Percentiles rank a stretch among this genome's conserved stretches.
These are phyloP conservation scores for Stomatorhinus ivindoensis DNA, from an alignment of 2,113 vertebrate species.

Conservation along the genomic window DNA sequence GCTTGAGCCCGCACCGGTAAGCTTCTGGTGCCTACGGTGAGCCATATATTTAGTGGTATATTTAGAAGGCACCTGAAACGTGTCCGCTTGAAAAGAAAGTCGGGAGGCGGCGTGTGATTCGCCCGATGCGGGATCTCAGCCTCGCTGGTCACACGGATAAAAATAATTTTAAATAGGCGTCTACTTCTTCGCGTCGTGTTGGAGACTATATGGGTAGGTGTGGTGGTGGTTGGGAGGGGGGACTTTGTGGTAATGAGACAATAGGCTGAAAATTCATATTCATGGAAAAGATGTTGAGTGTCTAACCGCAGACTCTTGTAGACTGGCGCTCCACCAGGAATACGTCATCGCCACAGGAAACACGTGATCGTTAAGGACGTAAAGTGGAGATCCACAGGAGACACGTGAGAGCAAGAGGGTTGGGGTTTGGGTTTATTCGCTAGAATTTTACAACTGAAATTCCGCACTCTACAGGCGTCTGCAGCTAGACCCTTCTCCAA, in stretches of 20 bases:
- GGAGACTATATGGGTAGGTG: neutral
- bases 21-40: neutral
- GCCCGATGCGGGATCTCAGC: neutral
- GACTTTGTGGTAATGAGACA: neutral
- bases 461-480: too few species aligned
- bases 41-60: slow-evolving; percentile 2
- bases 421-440: too few species aligned
- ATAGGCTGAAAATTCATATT: neutral
- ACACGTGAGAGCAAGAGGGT: too few species aligned
- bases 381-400: too few species aligned
- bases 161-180: neutral
- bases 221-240: neutral
- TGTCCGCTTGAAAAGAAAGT: neutral
- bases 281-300: neutral
- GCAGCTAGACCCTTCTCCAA: neutral
- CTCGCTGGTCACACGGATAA: neutral
- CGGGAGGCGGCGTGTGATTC: neutral
- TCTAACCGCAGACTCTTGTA: neutral
- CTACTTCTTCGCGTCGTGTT: neutral
- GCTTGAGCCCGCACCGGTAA: neutral
- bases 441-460: too few species aligned
- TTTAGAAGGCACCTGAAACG: slow-evolving; percentile 8
- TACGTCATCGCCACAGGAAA: too few species aligned
- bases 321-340: too few species aligned
- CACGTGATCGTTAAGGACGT: too few species aligned